Evolutionary conservation across 1,140 invertebrate species (phyloP).

Genomic region (Panagrolaimus sp.): DNA sequence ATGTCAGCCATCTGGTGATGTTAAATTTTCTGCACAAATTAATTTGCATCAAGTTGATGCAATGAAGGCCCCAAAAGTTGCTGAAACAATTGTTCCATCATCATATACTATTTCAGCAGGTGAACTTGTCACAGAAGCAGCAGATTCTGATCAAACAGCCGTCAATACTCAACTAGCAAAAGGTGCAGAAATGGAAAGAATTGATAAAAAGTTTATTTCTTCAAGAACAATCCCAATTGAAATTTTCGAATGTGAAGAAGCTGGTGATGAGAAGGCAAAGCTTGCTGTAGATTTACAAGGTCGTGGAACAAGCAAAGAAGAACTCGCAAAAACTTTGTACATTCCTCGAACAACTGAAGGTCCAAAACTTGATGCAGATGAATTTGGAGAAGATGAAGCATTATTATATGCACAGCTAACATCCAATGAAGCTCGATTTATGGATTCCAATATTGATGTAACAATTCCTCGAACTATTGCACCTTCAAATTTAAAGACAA

Average conservation of each 20-base stretch:
- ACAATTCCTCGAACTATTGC: slow-evolving; percentile 31
- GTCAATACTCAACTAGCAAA: slow-evolving; percentile 17
- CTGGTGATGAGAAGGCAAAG: slow-evolving; percentile 33
- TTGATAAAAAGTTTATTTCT: slow-evolving; percentile 13
- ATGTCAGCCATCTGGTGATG: background rate
- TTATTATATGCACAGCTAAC: slow-evolving; percentile 44
- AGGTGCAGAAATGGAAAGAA: slow-evolving; percentile 11
- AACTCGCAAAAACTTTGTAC: slow-evolving; percentile 6
- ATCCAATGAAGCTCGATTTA: slow-evolving; percentile 21
- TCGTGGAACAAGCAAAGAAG: background rate
- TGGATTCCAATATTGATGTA: slow-evolving; percentile 27
- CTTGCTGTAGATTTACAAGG: slow-evolving; percentile 31
- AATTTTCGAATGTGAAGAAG: slow-evolving; percentile 16
- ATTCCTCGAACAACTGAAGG: slow-evolving; percentile 21
- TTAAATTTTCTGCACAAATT: slow-evolving; percentile 11
- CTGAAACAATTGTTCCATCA: slow-evolving; percentile 23
- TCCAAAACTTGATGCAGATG: slow-evolving; percentile 24
- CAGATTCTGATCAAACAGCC: background rate
- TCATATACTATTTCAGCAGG: slow-evolving; percentile 29
- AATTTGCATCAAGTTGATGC: slow-evolving; percentile 30
- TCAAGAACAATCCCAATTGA: slow-evolving; percentile 9
- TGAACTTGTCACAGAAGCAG: slow-evolving; percentile 25
- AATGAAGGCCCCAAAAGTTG: slow-evolving; percentile 13
- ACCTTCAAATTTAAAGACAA: slow-evolving; percentile 31
- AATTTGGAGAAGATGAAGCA: slow-evolving; percentile 47